A percentile compares a stretch with the other conserved stretches of the same genome.
phyloP scores from a whole-genome alignment of 2,113 vertebrate species.

The Willisornis vidua region DNA sequence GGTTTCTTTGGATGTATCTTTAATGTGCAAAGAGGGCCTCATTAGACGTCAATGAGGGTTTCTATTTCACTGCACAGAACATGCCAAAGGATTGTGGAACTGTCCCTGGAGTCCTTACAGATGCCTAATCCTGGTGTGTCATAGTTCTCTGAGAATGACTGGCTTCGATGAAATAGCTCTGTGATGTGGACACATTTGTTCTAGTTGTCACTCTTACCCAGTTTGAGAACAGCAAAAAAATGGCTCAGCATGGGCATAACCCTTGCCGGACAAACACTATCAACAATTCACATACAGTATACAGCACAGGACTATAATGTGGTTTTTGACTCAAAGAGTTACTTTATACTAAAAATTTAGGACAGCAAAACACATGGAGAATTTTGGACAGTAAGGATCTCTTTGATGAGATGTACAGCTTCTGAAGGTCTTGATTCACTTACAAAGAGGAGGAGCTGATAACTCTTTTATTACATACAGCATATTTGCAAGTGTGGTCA shows the following conservation, averaged over 20 bases:
- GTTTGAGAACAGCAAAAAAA: not conserved
- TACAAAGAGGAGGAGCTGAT: not conserved
- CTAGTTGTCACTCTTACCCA: not conserved
- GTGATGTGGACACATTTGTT: not conserved
- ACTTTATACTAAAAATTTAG: not conserved
- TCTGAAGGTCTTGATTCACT: not conserved
- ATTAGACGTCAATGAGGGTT: accelerated
- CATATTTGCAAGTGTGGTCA: not conserved
- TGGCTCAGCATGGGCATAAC: not conserved
- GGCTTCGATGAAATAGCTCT: not conserved
- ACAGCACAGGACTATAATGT: not conserved
- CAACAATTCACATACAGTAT: not conserved
- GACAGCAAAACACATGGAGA: not conserved
- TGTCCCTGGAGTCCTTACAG: not conserved
- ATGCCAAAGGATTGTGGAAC: not conserved
- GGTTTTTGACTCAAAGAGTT: not conserved
- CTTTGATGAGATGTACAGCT: not conserved
- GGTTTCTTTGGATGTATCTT: not conserved
- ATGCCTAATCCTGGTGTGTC: not conserved
- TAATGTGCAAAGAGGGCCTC: not conserved
- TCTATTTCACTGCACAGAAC: not conserved
- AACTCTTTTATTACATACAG: not conserved
- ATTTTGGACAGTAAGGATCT: not conserved
- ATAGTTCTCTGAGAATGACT: not conserved
- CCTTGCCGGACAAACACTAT: not conserved